Base-by-base conservation (phyloP, 2,113 vertebrate species). In the Zosterops hypoxanthus region DNA sequence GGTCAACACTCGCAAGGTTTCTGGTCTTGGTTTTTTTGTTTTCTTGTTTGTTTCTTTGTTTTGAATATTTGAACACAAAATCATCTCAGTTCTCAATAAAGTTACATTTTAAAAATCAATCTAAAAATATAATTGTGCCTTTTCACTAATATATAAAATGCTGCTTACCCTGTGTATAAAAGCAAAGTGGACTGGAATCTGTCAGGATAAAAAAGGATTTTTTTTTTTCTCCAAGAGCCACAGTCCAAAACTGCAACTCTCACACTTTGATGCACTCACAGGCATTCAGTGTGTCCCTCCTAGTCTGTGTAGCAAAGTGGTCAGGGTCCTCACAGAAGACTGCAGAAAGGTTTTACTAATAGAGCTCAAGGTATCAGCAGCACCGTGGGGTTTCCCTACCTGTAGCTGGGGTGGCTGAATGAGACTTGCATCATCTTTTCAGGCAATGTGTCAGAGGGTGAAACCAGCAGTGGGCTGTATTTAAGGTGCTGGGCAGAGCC, bases 391-490 rank as follows among this genome's bases (percentile, higher is more conserved):
- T 61, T 90, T 75, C 18, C 13, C 39, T 75, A 25, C 4, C 14
- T 9, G 14, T 21, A 25, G 7, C 0, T 52, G 52, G 8, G n/a
- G 26, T 25, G 50, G 46, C 33, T 47, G 41, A 69, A 60, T 25
- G 60, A 41, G 46, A 69, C 42, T 61, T 41, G 22, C 3, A 15
- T 63, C 2, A 3, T 28, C 47, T 68, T 90, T 64, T 78, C 44
- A 66, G 52, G 4, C 39, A 26, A 17, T 5, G 6, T 18, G 17
- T 34, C 44, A 52, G 34, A 82, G 16, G 11, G 13, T 47, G 44
- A 76, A 85, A 22, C 1, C 47, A 46, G 39, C 0, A 0, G 5
- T 42, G 18, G 47, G 2, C 8, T 78, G 6, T 42, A 16, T 29
- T 88, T 25, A 42, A 63, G 21, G 23, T 39, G 23, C 47, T 42